Evolutionary conservation across 2,888 invertebrate species (phyloP), one percentile per base, ranked within the genome.

Genomic region (Sepiola atlantica): DNA sequence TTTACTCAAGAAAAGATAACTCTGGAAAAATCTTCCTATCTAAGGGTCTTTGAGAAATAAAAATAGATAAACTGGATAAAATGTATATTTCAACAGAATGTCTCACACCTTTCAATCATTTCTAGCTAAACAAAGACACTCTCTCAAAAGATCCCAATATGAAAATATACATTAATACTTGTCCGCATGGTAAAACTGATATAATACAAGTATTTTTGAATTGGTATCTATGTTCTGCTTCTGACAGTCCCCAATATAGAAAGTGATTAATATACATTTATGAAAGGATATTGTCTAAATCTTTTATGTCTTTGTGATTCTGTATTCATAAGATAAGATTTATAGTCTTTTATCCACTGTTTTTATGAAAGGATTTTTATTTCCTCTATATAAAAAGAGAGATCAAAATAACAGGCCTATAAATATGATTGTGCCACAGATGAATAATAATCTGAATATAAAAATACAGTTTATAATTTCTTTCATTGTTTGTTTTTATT

Each of bases 231-330:
- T 32, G 77, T 77, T 77, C n/a, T 4, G n/a, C 77, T 14, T 32
- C n/a, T 77, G 77, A 77, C 77, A 77, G 77, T n/a, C 77, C 77
- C 32, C 32, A 77, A 77, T 77, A 77, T 77, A 77, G 77, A 32
- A 77, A n/a, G 77, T 77, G 77, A 77, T 77, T 77, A 77, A 77
- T 77, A 77, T n/a, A n/a, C 77, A n/a, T 77, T 77, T 77, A 77
- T 77, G n/a, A n/a, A 20, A 77, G 32, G 32, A 32, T 77, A n/a
- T 32, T n/a, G n/a, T n/a, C 77, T 16, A 77, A 77, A 77, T 77
- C 77, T 77, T 77, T n/a, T 32, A n/a, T 77, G 32, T 77, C 14
- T 77, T 77, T 77, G 77, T 77, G 77, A n/a, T 77, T n/a, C 77
- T 77, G 77, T 77, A 77, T 77, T 77, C 77, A 77, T 77, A n/a